Evolutionary conservation across 2,888 invertebrate species (phyloP).

Genomic region (Cheilosia grossa): DNA sequence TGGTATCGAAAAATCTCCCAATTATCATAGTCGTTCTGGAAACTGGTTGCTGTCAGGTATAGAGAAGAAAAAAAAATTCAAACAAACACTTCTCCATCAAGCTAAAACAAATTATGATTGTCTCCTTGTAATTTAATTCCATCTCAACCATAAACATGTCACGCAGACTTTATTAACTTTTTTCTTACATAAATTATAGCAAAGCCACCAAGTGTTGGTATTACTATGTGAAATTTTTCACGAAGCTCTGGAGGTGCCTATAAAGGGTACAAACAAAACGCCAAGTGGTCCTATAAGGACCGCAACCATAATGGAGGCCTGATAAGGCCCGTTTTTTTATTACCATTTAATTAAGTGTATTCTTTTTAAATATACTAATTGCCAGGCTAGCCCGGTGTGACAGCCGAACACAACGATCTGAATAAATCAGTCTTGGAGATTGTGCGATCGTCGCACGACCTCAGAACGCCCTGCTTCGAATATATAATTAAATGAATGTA

Average conservation of each 20-base stretch:
- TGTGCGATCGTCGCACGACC: conserved; percentile 10
- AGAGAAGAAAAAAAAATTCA: neutral
- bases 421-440: conserved; percentile 13
- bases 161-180: conserved; percentile 53
- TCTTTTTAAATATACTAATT: conserved; percentile 69
- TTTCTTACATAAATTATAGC: conserved; percentile 56
- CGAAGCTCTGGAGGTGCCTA: conserved; percentile 1
- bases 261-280: too few relatives aligned
- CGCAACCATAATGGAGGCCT: neutral
- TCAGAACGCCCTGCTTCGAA: conserved; percentile 40
- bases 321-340: conserved; percentile 60
- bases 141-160: conserved; percentile 54
- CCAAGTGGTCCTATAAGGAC: neutral
- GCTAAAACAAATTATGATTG: conserved; percentile 52
- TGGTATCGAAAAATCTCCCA: neutral
- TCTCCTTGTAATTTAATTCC: conserved; percentile 57
- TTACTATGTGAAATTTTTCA: conserved; percentile 4
- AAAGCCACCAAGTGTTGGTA: conserved; percentile 22
- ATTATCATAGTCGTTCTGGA: conserved; percentile 51
- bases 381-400: conserved; percentile 55
- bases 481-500: conserved; percentile 68
- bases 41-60: conserved; percentile 16
- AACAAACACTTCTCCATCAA: neutral
- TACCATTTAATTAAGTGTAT: conserved; percentile 71
- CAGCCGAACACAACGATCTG: conserved; percentile 26